Evolutionary conservation across 2,888 invertebrate species (phyloP), one percentile per base, ranked within the genome.

Genomic region (Anodontia alba): DNA sequence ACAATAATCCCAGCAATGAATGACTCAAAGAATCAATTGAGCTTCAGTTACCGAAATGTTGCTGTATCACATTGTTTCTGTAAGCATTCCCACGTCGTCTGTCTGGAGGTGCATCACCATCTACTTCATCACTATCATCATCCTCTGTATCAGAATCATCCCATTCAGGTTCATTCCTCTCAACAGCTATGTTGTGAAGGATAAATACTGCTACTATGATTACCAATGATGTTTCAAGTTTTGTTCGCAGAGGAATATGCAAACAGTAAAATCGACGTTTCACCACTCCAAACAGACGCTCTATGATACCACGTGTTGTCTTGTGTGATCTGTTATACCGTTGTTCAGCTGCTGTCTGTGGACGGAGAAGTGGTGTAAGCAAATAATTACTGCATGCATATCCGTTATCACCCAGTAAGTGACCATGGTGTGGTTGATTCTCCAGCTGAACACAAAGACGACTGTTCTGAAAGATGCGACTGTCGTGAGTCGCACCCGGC

Each of bases 271-370:
- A 69, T 69, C 42, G 26, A 29, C 69, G 42, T 69, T 42, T 69
- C 23, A 69, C 12, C 31, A n/a, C 23, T 26, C 54, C 54, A 26
- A 26, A 26, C 43, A 42, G 43, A 38, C 69, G 69, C 29, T 69
- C 69, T 42, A 69, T 69, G 7, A 42, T 69, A 12, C 69, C 69
- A 69, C 69, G 69, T 29, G 70, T 70, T 29, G 15, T 70, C 20
- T 31, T 49, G 12, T 29, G 70, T 15, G 70, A 12, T 46, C 10
- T n/a, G 10, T 70, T 70, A 15, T 46, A 46, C 29, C 49, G 7
- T 31, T 29, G 8, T 46, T 70, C 49, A 49, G 23, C 29, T n/a
- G 43, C 31, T 70, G 70, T n/a, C n/a, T 29, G 46, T 26, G 31
- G 29, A 31, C n/a, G 12, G 1, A 70, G 33, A 26, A 46, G 8